Percentiles rank a stretch among this genome's conserved stretches.
Evolutionary conservation across 2,888 invertebrate species (phyloP).

Genomic region (Agrotis clavis): DNA sequence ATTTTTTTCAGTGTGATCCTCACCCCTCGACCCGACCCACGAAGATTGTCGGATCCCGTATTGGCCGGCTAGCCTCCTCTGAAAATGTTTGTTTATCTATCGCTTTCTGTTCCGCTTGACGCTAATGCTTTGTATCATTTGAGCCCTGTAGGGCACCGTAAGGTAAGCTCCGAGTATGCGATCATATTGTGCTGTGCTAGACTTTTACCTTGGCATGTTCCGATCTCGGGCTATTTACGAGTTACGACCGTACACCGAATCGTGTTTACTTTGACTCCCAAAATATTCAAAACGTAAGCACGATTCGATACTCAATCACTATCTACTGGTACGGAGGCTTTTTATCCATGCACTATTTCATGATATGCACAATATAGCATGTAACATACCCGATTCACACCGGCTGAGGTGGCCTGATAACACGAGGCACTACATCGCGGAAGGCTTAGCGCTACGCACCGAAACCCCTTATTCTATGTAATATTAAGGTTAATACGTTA

Average conservation of each 20-base stretch:
- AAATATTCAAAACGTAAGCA: conserved; percentile 43
- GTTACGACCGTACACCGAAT: conserved; percentile 47
- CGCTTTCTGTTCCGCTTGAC: conserved; percentile 84
- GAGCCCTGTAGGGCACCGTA: conserved; percentile 59
- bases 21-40: conserved; percentile 92
- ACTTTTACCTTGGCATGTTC: conserved; percentile 70
- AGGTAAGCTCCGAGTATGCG: conserved; percentile 72
- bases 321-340: conserved; percentile 48
- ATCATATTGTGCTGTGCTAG: conserved; percentile 73
- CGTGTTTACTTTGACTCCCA: conserved; percentile 56
- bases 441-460: conserved; percentile 83
- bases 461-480: conserved; percentile 71
- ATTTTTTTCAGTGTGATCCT: conserved; percentile 91
- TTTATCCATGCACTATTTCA: conserved; percentile 77
- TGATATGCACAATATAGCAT: conserved; percentile 81
- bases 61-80: conserved; percentile 91
- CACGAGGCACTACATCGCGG: conserved; percentile 80
- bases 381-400: conserved; percentile 90
- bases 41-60: conserved; percentile 87
- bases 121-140: conserved; percentile 84
- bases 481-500: conserved; percentile 80
- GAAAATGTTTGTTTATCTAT: conserved; percentile 88
- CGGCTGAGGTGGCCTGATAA: conserved; percentile 81
- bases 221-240: conserved; percentile 53
- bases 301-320: conserved; percentile 35